Conservation (phyloP, 2,888 invertebrate genomes). For the Cheilosia scutellata region DNA sequence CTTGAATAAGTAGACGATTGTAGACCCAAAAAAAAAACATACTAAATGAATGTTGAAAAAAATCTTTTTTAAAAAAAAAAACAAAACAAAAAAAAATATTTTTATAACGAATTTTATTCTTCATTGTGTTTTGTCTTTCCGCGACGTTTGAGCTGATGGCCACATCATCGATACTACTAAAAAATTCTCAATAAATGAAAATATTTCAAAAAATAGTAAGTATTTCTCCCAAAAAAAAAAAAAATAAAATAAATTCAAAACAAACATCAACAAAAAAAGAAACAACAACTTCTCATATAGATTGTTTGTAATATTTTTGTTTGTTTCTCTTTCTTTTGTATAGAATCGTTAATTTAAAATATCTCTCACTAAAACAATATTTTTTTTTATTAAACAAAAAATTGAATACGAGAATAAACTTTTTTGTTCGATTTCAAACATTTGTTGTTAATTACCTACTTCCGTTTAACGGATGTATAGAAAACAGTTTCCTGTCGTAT, state of each 20-base stretch:
- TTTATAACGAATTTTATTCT: constrained; percentile 80
- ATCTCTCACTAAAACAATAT: constrained; percentile 67
- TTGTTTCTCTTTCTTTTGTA: constrained; percentile 70
- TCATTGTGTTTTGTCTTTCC: constrained; percentile 85
- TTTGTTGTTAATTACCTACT: constrained; percentile 44
- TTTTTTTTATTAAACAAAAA: constrained; percentile 43
- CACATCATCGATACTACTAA: constrained; percentile 82
- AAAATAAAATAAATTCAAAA: constrained; percentile 55
- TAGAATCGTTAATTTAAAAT: constrained; percentile 56
- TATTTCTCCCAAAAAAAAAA: constrained; percentile 78
- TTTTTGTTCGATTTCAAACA: constrained; percentile 54
- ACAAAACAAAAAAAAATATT: constrained; percentile 74
- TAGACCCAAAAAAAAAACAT: constrained; percentile 31
- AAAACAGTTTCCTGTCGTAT: constrained; percentile 68
- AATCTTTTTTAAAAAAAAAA: constrained; percentile 60
- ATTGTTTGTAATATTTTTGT: constrained; percentile 71
- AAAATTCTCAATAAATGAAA: constrained; percentile 82
- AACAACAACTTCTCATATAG: constrained; percentile 58
- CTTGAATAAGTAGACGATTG: constrained; percentile 59
- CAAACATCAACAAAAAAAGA: constrained; percentile 62
- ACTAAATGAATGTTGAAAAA: constrained; percentile 74
- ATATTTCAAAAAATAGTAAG: constrained; percentile 82
- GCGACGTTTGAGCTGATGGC: constrained; percentile 85
- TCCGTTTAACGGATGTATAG: constrained; percentile 56
- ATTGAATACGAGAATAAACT: constrained; percentile 46